phyloP scores from a whole-genome alignment of 2,888 invertebrate genomes.

The Meiosimyza platycephala region DNA sequence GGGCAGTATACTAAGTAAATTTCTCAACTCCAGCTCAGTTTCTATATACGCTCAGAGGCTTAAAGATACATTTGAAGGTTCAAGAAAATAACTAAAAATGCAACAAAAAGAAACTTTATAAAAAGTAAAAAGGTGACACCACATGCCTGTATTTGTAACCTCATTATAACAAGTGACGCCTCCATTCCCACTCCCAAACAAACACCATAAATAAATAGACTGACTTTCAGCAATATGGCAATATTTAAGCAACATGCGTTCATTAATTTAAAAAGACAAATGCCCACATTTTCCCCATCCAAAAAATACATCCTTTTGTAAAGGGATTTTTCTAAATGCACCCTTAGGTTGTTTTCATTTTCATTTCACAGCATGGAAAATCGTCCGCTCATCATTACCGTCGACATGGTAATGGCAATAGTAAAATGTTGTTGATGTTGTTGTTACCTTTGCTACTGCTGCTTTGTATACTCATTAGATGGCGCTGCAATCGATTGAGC shows the following conservation, averaged over 20 bases:
- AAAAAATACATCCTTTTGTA: not conserved
- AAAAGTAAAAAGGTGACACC: too few relatives aligned
- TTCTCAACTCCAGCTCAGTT: too few relatives aligned
- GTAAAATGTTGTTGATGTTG: not conserved
- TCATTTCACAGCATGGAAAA: slow-evolving; percentile 14
- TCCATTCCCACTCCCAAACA: not conserved
- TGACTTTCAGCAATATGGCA: not conserved
- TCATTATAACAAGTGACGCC: too few relatives aligned
- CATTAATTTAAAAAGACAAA: not conserved
- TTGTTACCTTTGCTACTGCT: not conserved
- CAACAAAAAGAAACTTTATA: too few relatives aligned
- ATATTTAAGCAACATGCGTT: slow-evolving; percentile 3
- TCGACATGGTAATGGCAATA: slow-evolving; percentile 2
- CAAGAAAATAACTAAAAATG: too few relatives aligned
- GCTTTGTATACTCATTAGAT: slow-evolving; percentile 15
- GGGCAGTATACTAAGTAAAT: too few relatives aligned
- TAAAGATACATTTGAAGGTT: too few relatives aligned
- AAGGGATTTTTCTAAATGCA: slow-evolving; percentile 16
- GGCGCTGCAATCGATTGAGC: slow-evolving; percentile 33
- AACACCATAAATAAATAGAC: slow-evolving; percentile 10
- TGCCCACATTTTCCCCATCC: not conserved
- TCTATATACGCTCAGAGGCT: too few relatives aligned
- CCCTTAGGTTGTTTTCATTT: slow-evolving; percentile 26
- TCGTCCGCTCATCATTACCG: slow-evolving; percentile 12
- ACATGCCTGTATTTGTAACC: too few relatives aligned